Percentiles rank a stretch among this genome's conserved stretches.
Conservation (phyloP, 2,797 vertebrate species). For the Borostomias antarcticus region DNA sequence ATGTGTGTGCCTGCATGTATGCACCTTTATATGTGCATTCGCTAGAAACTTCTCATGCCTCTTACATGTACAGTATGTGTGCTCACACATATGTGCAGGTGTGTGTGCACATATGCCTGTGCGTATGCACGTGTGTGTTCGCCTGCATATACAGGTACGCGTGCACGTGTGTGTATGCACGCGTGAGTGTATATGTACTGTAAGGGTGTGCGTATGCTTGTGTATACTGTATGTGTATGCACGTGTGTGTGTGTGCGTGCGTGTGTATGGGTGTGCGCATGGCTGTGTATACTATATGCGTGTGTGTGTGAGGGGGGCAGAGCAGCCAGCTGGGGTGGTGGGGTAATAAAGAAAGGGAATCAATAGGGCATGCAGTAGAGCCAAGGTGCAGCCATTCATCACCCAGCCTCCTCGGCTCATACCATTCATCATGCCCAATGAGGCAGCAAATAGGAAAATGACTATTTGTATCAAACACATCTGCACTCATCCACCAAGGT, state of each 20-base stretch:
- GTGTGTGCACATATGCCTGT: neutral
- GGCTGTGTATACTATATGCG: too few species aligned
- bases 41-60: too few species aligned
- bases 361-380: conserved; percentile 99
- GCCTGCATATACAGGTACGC: conserved; percentile 20
- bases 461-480: conserved; percentile 99
- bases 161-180: conserved; percentile 71
- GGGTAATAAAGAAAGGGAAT: conserved; percentile 99
- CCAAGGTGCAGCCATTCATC: conserved; percentile 99
- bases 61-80: too few species aligned
- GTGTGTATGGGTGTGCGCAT: conserved; percentile 17
- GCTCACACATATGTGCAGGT: conserved; percentile 79
- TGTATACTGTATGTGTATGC: conserved; percentile 29
- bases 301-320: conserved; percentile 84
- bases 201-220: too few species aligned
- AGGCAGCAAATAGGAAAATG: conserved; percentile 99
- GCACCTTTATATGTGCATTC: too few species aligned
- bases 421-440: conserved; percentile 99
- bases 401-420: conserved; percentile 99
- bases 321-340: conserved; percentile 99
- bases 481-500: conserved; percentile 99
- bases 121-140: conserved; percentile 79
- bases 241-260: conserved; percentile 22
- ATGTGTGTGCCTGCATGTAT: conserved; percentile 33
- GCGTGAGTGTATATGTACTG: conserved; percentile 60